phyloP scores from a whole-genome alignment of 2,888 invertebrate species.

The Standfussiana lucernea region DNA sequence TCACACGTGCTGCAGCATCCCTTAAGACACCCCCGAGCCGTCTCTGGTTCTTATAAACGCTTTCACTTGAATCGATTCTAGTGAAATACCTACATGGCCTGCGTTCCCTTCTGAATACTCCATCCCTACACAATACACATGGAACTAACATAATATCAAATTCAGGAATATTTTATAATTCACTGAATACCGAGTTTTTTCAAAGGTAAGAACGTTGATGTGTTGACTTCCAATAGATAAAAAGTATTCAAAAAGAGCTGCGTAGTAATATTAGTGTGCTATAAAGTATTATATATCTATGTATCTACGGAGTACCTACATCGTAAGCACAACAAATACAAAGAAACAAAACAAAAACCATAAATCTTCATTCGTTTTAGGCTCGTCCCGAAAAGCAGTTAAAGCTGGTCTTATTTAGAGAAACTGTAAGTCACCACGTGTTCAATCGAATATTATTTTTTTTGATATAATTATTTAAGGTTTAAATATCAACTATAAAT shows the following conservation, averaged over 20 bases:
- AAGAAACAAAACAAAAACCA: neutral
- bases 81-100: neutral
- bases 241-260: neutral
- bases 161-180: neutral
- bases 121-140: neutral
- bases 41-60: neutral
- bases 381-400: neutral
- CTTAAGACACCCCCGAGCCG: neutral
- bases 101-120: neutral
- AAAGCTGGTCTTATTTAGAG: neutral
- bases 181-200: neutral
- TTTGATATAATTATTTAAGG: neutral
- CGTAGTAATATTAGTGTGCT: neutral
- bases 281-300: no score
- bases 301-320: neutral
- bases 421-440: neutral
- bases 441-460: neutral
- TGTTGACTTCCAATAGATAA: neutral
- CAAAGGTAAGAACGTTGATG: no score
- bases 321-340: no score
- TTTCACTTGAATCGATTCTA: neutral
- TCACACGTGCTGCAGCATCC: conserved; percentile 32
- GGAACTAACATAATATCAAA: neutral
- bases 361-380: neutral
- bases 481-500: conserved; percentile 2